Conservation (phyloP, 2,113 vertebrate genomes). For the Bathybates hornii region DNA sequence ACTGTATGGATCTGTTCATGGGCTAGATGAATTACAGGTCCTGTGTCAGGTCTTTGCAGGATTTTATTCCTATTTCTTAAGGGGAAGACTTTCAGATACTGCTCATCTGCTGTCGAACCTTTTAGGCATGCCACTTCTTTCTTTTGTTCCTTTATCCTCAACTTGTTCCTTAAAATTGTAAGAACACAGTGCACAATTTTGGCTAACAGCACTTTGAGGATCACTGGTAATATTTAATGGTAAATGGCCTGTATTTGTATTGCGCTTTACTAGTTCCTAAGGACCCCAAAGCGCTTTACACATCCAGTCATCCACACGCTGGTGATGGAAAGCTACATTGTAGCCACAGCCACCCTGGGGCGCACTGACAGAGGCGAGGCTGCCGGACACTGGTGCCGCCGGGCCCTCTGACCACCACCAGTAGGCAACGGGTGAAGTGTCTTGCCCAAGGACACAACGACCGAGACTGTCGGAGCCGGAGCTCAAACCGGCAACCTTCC, state of each 20-base stretch:
- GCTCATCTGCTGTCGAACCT: background rate
- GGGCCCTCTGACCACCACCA: background rate
- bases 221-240: background rate
- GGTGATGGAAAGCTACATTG: background rate
- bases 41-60: background rate
- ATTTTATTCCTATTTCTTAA: background rate
- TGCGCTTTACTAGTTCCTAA: background rate
- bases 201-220: background rate
- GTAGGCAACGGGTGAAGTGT: background rate
- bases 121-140: background rate
- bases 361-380: background rate
- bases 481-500: background rate
- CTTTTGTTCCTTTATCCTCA: background rate
- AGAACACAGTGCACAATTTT: background rate
- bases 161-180: background rate
- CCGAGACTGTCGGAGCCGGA: fast-evolving
- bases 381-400: fast-evolving
- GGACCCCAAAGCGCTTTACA: background rate
- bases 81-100: background rate
- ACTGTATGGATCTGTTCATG: background rate
- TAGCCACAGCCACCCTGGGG: background rate
- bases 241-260: background rate
- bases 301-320: fast-evolving
- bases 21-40: background rate
- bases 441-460: background rate